Conservation (phyloP, 1,140 invertebrate genomes). For the Euschistus heros region DNA sequence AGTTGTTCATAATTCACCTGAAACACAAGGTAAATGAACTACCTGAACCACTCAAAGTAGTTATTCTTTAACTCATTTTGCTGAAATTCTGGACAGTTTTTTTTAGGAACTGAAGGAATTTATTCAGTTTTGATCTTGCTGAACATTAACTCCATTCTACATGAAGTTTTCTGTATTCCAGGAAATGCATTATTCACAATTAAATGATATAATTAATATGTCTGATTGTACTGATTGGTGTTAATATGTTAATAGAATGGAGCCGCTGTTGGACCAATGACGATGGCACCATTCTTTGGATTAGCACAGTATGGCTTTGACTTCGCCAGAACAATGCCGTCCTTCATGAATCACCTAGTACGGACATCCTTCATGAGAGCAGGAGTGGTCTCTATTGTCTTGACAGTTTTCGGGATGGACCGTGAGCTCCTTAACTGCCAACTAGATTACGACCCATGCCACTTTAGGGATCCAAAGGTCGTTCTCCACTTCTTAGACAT, state of each 20-base stretch:
- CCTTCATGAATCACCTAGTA: slow-evolving; percentile 46
- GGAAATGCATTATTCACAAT: no score
- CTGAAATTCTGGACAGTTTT: no score
- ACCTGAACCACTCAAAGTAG: no score
- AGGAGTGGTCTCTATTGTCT: slow-evolving; percentile 46
- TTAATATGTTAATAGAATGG: slow-evolving; percentile 43
- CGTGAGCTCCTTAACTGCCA: slow-evolving; percentile 43
- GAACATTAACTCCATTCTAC: no score
- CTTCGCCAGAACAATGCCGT: slow-evolving; percentile 47
- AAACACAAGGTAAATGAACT: no score
- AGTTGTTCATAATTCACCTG: no score
- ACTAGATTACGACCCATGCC: slow-evolving; percentile 31
- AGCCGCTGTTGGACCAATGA: slow-evolving; percentile 47
- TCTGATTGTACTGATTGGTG: no score
- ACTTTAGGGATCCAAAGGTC: slow-evolving; percentile 31
- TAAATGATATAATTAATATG: no score
- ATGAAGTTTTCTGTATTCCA: no score
- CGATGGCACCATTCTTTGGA: slow-evolving; percentile 50
- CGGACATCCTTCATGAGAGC: slow-evolving; percentile 50
- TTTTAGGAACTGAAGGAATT: no score
- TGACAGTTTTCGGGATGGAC: slow-evolving; percentile 48
- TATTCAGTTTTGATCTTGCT: no score
- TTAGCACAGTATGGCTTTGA: slow-evolving; percentile 54
- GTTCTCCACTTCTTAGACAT: slow-evolving; percentile 31
- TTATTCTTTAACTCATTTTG: no score